These are phyloP conservation scores for Notarius quadriscutis DNA, from an alignment of 2,113 vertebrate genomes.

Conservation along the genomic window DNA sequence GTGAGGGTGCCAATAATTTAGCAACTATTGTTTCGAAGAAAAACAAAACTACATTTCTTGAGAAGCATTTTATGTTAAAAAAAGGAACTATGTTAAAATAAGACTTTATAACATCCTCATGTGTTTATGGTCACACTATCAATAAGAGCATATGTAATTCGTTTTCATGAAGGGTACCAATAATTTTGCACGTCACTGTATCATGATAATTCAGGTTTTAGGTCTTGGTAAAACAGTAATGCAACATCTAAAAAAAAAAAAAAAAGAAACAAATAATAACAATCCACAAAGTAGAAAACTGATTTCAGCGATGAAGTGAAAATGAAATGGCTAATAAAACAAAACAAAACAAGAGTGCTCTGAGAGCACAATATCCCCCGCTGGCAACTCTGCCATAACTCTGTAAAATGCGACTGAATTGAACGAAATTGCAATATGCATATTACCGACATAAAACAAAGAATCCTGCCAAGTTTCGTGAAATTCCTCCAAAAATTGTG, in stretches of 20 bases:
- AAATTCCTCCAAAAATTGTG: too few relatives aligned
- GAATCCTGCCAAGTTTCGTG: too few relatives aligned
- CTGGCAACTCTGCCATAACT: too few relatives aligned
- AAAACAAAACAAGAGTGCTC: too few relatives aligned
- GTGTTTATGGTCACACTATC: not conserved
- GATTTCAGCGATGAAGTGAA: not conserved
- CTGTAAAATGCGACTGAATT: too few relatives aligned
- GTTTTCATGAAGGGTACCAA: not conserved
- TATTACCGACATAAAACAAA: too few relatives aligned
- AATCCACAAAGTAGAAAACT: not conserved
- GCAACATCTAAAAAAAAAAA: not conserved
- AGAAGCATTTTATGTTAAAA: not conserved
- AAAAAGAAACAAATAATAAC: not conserved
- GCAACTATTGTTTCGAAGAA: not conserved
- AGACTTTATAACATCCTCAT: not conserved
- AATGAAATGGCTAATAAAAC: not conserved
- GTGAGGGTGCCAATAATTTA: not conserved
- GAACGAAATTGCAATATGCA: too few relatives aligned
- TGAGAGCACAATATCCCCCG: too few relatives aligned
- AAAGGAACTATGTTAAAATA: not conserved
- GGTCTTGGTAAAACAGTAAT: not conserved
- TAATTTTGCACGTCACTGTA: not conserved
- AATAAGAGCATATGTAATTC: not conserved
- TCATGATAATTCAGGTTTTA: not conserved
- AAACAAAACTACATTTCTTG: not conserved